Evolutionary conservation across 1,140 invertebrate genomes (phyloP).

Genomic region (Ditylenchus dipsaci): DNA sequence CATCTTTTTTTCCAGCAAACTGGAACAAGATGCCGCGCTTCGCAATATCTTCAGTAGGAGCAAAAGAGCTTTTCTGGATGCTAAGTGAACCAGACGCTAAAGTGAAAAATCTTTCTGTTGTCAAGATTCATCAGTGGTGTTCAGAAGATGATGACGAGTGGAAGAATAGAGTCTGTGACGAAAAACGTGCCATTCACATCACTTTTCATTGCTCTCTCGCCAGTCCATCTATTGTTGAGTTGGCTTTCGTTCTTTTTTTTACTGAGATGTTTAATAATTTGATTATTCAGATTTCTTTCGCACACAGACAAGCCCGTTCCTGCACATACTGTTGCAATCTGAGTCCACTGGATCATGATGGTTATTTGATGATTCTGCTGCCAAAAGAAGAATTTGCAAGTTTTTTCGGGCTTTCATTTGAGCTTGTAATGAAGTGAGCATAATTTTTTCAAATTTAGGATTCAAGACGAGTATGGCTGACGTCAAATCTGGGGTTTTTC

Average conservation of each 20-base stretch:
- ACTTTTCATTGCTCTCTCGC: background rate
- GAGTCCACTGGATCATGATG: background rate
- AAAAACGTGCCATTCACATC: background rate
- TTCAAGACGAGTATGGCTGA: no score
- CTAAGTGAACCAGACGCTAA: background rate
- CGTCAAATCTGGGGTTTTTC: no score
- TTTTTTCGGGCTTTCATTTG: background rate
- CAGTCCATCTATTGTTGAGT: background rate
- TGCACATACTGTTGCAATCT: background rate
- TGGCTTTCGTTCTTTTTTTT: background rate
- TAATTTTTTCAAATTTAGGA: no score
- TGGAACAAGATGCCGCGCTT: background rate
- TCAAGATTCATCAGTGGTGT: conserved; percentile 1
- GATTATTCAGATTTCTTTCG: background rate
- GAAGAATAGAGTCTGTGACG: background rate
- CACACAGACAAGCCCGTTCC: background rate
- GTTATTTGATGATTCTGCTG: background rate
- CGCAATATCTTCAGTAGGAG: background rate
- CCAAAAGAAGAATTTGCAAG: background rate
- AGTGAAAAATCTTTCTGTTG: background rate
- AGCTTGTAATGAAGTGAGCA: no score
- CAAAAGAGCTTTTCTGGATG: conserved; percentile 2
- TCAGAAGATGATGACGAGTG: background rate
- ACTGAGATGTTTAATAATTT: background rate
- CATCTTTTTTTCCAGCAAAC: no score